Conservation (phyloP, 2,797 vertebrate genomes). For the Taeniopygia guttata region DNA sequence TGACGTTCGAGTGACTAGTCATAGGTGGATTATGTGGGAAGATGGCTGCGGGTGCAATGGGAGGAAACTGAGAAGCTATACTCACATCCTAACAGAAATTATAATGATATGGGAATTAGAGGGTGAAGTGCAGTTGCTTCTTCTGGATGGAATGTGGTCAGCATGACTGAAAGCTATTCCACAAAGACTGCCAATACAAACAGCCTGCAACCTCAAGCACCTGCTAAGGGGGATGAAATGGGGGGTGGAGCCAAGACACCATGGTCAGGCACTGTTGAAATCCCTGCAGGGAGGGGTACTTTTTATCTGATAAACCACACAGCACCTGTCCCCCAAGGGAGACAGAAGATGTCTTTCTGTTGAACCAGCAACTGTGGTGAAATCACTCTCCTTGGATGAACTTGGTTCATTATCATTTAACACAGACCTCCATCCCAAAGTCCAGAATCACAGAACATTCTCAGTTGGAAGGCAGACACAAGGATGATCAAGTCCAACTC, state of each 20-base stretch:
- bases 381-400: not conserved
- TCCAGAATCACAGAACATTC: not conserved
- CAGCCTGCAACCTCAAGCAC: not conserved
- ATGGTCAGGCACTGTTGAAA: not conserved
- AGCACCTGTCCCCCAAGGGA: not conserved
- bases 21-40: not conserved
- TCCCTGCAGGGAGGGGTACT: not conserved
- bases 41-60: not conserved
- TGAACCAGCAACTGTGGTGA: not conserved
- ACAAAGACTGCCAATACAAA: too few relatives aligned
- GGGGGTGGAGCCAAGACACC: not conserved
- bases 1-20: not conserved
- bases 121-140: not conserved
- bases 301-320: not conserved
- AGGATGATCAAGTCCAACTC: not conserved
- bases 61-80: not conserved
- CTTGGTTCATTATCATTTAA: not conserved
- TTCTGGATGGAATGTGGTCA: not conserved
- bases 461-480: not conserved
- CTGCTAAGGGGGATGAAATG: not conserved
- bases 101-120: fast-evolving
- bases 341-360: not conserved
- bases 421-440: not conserved
- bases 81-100: not conserved
- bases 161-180: not conserved